Evolutionary conservation across 1,140 invertebrate genomes (phyloP), one percentile per base, ranked within the genome.

Genomic region (Phymastichus coffea): DNA sequence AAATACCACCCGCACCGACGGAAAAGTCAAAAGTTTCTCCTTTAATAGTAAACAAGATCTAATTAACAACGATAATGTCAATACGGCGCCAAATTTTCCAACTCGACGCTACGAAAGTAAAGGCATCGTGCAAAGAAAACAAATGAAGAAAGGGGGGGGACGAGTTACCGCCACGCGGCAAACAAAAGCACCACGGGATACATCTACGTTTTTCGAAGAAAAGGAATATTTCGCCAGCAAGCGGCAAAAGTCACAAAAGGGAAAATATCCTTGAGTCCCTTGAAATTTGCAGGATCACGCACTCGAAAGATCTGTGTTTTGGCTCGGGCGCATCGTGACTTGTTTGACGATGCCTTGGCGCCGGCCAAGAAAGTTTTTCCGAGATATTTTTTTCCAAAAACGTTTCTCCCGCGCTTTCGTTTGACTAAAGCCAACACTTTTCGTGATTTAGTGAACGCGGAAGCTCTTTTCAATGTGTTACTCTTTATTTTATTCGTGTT

Each of bases 281-380:
- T 49, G 44, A 57, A 57, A 57, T 57, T 57, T 57, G 55, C 55
- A 57, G 19, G 55, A 41, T 49, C 55, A 57, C 37, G 55, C 26
- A 48, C 37, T 40, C 26, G 17, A 30, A 46, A 14, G 55, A 48
- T n/a, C n/a, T n/a, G n/a, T n/a, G n/a, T n/a, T n/a, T n/a, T n/a
- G n/a, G n/a, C n/a, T n/a, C n/a, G n/a, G n/a, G n/a, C n/a, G n/a
- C n/a, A n/a, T n/a, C n/a, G n/a, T n/a, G n/a, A n/a, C n/a, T n/a
- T n/a, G n/a, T n/a, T n/a, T n/a, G n/a, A n/a, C n/a, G n/a, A n/a
- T n/a, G n/a, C n/a, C n/a, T n/a, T n/a, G n/a, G n/a, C n/a, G n/a
- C n/a, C n/a, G n/a, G n/a, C n/a, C n/a, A n/a, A n/a, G n/a, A n/a
- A n/a, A n/a, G n/a, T n/a, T n/a, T n/a, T n/a, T n/a, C n/a, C n/a